Evolutionary conservation across 2,888 invertebrate genomes (phyloP), one percentile per base, ranked within the genome.

Genomic region (Eurois occulta): DNA sequence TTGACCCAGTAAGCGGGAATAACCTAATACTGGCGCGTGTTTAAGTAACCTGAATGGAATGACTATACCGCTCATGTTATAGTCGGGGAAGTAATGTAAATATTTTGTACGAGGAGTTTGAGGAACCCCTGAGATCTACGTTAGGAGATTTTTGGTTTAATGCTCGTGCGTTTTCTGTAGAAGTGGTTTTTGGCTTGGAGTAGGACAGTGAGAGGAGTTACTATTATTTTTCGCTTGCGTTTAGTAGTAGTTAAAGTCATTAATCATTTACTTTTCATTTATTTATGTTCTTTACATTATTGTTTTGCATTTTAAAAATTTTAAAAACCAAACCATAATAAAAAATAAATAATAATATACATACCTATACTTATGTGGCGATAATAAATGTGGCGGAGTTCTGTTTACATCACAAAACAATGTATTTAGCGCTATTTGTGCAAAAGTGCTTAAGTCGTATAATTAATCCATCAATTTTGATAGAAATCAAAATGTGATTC

Each of bases 1-100:
- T 86, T 85, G 84, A 80, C 86, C 72, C 4, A 78, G 73, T 74
- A 67, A 73, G 71, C 28, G 65, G n/a, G 71, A 72, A 73, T 80
- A 80, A 78, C 28, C 60, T 75, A 75, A 86, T 73, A 64, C 68
- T 18, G 5, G 16, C 16, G 16, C 16, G 52, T 65, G 65, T 73
- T 75, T 70, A 41, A 73, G 52, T 73, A 75, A 73, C 67, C 55
- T 72, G 71, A 43, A 71, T 75, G 10, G 28, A 38, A 32, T 65
- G 72, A 68, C 41, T 24, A 35, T 71, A 64, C 7, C 38, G 46
- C 58, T 55, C 46, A 46, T 52, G 18, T 41, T 46, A 13, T 67
- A 68, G 38, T 24, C 13, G 13, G 35, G n/a, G 16, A 68, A 58
- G 35, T 24, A 65, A 35, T 38, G 41, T 24, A n/a, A n/a, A n/a